A percentile compares a stretch with the other conserved stretches of the same genome.
phyloP scores from a whole-genome alignment of 1,140 invertebrate species.

The Centruroides vittatus region DNA sequence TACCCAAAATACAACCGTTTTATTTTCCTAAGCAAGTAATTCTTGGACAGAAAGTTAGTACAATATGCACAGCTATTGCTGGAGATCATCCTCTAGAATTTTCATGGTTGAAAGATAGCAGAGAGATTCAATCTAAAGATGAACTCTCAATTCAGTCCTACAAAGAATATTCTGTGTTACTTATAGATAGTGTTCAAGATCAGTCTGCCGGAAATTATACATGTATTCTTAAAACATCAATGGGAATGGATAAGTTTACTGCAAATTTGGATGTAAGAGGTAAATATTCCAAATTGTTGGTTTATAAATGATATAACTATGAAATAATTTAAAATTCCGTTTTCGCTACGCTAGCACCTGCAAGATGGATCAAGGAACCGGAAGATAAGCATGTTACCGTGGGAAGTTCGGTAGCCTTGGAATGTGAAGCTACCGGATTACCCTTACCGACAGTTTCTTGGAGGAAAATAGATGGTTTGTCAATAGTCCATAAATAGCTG shows the following conservation, averaged over 20 bases:
- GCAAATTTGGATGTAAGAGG: neutral
- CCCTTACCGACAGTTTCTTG: neutral
- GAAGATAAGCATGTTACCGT: neutral
- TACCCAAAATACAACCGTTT: constrained; percentile 9
- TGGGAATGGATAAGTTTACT: neutral
- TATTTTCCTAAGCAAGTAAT: constrained; percentile 5
- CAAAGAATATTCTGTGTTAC: neutral
- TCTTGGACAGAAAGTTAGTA: constrained; percentile 10
- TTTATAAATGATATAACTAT: neutral
- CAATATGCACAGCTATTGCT: constrained; percentile 2
- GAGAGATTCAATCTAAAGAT: neutral
- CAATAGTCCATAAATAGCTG: neutral
- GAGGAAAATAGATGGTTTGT: neutral
- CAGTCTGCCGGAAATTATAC: neutral
- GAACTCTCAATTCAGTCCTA: neutral
- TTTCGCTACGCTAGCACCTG: neutral
- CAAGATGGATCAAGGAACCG: neutral
- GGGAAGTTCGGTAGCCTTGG: neutral
- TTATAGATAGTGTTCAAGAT: neutral
- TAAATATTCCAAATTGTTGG: neutral
- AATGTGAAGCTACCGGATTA: neutral
- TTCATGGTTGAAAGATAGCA: constrained; percentile 6
- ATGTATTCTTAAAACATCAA: neutral
- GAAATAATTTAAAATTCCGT: neutral
- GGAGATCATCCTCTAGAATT: constrained; percentile 7